Percentiles rank a stretch among this genome's conserved stretches.
These are phyloP conservation scores for Eupithecia pulchellata DNA, from an alignment of 2,888 invertebrate genomes.

Conservation along the genomic window DNA sequence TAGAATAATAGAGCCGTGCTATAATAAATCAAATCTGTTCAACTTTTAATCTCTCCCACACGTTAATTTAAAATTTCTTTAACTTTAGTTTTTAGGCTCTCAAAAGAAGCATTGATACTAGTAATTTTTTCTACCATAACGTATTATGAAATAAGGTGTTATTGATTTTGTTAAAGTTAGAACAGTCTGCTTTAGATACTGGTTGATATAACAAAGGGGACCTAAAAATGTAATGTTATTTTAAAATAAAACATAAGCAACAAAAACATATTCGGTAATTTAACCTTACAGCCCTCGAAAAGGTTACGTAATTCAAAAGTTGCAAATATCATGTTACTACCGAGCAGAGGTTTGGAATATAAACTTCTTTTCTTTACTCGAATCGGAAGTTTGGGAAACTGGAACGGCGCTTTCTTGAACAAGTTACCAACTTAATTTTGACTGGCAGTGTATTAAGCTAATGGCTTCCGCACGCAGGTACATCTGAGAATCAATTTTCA, in stretches of 20 bases:
- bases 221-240: not conserved
- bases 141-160: no score
- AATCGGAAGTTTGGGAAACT: slow-evolving; percentile 18
- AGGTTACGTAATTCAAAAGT: not conserved
- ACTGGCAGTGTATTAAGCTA: slow-evolving; percentile 17
- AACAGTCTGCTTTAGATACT: not conserved
- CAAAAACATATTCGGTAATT: not conserved
- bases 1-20: no score
- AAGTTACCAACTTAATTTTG: slow-evolving; percentile 23
- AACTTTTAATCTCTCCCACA: no score
- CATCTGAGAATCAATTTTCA: not conserved
- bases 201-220: not conserved
- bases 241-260: not conserved
- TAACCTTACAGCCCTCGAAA: not conserved
- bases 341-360: not conserved
- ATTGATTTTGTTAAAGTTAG: not conserved
- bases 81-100: no score
- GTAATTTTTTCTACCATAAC: no score
- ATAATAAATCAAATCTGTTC: no score
- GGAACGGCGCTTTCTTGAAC: not conserved
- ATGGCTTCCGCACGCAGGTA: not conserved
- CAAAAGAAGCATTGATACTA: no score
- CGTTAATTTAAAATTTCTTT: no score
- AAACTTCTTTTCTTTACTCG: not conserved
- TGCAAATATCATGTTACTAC: not conserved